Evolutionary conservation across 2,113 vertebrate genomes (phyloP).

Genomic region (Erinaceus europaeus): DNA sequence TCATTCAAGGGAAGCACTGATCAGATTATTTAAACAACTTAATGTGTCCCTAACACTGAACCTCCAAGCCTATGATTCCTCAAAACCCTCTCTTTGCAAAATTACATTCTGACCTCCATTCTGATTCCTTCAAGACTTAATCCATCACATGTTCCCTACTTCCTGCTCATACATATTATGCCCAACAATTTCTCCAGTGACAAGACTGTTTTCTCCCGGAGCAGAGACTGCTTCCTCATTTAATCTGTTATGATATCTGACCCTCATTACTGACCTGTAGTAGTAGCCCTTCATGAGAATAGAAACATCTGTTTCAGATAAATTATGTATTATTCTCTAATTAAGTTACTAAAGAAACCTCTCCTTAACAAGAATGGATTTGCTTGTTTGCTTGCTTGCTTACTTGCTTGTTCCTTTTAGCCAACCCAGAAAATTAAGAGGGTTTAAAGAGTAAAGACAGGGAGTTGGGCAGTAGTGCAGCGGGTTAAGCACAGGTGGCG

Average conservation of each 20-base stretch:
- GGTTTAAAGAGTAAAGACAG: not conserved
- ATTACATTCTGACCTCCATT: not conserved
- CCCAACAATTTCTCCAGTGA: not conserved
- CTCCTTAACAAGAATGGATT: not conserved
- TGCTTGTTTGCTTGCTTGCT: too few species aligned
- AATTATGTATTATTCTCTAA: not conserved
- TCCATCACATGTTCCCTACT: not conserved
- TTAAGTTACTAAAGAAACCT: not conserved
- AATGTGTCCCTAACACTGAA: too few species aligned
- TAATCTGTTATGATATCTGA: not conserved
- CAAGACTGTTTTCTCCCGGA: not conserved
- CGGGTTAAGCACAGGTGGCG: too few species aligned
- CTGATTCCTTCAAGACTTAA: not conserved
- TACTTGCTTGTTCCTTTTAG: not conserved
- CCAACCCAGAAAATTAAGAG: not conserved
- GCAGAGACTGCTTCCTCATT: not conserved
- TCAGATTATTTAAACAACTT: too few species aligned
- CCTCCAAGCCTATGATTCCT: not conserved
- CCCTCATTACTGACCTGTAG: not conserved
- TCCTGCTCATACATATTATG: not conserved
- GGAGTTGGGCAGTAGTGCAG: too few species aligned
- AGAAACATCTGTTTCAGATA: not conserved
- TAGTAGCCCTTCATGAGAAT: not conserved
- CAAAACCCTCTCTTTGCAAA: not conserved
- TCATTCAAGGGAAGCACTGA: not conserved